These are phyloP conservation scores for Mythimna pallens DNA, from an alignment of 2,888 invertebrate genomes.

Conservation along the genomic window DNA sequence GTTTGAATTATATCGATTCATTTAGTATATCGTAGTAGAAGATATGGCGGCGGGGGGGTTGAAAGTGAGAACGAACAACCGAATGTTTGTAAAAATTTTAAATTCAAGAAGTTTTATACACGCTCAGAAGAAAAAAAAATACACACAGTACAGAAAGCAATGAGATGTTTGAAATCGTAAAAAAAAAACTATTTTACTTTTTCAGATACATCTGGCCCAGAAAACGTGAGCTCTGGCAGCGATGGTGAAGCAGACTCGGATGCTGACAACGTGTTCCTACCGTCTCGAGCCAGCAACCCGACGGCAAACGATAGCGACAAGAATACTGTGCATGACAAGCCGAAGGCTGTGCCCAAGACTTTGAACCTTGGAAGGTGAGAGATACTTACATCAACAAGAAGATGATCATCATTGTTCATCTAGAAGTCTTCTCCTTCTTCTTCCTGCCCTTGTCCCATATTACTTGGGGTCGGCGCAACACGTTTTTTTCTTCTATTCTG, in stretches of 20 bases:
- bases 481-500: too few relatives aligned
- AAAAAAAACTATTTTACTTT: neutral
- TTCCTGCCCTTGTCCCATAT: too few relatives aligned
- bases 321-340: slow-evolving; percentile 72
- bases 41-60: too few relatives aligned
- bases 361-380: slow-evolving; percentile 85
- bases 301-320: slow-evolving; percentile 70
- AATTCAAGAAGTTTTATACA: too few relatives aligned
- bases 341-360: slow-evolving; percentile 85
- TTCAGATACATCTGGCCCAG: slow-evolving; percentile 92
- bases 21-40: too few relatives aligned
- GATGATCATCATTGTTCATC: too few relatives aligned
- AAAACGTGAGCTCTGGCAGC: slow-evolving; percentile 90
- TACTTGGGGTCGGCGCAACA: too few relatives aligned
- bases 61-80: too few relatives aligned
- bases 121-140: neutral
- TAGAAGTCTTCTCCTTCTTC: too few relatives aligned
- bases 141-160: neutral
- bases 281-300: slow-evolving; percentile 83
- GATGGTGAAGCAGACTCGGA: slow-evolving; percentile 88
- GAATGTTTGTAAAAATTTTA: too few relatives aligned
- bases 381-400: too few relatives aligned
- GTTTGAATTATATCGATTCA: too few relatives aligned
- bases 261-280: slow-evolving; percentile 88
- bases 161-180: neutral